These are phyloP conservation scores for Tolmerus cingulatus DNA, from an alignment of 2,888 invertebrate species.

Conservation along the genomic window DNA sequence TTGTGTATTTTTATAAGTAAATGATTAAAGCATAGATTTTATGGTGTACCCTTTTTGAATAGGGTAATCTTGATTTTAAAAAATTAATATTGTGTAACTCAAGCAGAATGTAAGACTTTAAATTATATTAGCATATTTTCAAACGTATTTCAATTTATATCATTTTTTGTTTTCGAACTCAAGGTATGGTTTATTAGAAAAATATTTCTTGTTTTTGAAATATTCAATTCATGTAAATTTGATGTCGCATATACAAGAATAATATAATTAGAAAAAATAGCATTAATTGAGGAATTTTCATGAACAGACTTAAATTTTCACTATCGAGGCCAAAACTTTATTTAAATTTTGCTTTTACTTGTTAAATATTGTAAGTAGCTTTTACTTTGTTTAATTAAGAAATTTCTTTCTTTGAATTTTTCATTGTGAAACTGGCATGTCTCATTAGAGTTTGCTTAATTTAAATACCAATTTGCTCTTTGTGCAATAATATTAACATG, in stretches of 20 bases:
- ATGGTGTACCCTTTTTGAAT: not conserved
- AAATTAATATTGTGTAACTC: not conserved
- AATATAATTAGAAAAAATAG: too few species aligned
- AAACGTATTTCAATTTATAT: not conserved
- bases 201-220: too few species aligned
- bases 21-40: not conserved
- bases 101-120: not conserved
- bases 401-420: not conserved
- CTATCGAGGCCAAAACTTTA: not conserved
- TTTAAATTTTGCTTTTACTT: not conserved
- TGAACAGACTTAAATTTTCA: not conserved
- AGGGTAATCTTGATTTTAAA: not conserved
- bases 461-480: not conserved
- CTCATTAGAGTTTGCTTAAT: not conserved
- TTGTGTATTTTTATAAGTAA: not conserved
- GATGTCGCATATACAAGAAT: too few species aligned
- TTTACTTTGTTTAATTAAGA: not conserved
- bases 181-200: too few species aligned
- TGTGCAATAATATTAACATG: not conserved
- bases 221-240: too few species aligned
- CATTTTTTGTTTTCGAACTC: too few species aligned
- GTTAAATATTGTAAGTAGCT: not conserved
- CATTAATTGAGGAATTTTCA: too few species aligned
- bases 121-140: not conserved
- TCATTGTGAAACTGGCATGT: not conserved